Evolutionary conservation across 2,888 invertebrate genomes (phyloP).

Genomic region (Odontomyia ornata): DNA sequence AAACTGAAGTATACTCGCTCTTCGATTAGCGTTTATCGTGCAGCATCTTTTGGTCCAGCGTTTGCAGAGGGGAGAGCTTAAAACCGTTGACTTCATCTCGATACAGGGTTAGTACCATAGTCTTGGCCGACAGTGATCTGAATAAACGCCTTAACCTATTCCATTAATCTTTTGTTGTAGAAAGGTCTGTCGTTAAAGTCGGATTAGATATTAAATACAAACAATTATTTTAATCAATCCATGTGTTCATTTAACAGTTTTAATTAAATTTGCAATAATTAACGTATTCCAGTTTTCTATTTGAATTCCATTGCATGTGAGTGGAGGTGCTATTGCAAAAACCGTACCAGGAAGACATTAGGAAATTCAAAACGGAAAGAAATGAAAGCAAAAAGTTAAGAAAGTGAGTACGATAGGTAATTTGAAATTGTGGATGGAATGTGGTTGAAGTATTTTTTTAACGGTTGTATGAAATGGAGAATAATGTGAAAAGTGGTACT

Average conservation of each 20-base stretch:
- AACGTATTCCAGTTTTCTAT: too few species aligned
- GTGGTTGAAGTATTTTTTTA: too few species aligned
- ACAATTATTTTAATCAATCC: too few species aligned
- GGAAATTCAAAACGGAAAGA: neutral
- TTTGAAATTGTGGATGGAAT: neutral
- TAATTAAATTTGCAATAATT: too few species aligned
- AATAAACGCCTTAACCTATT: neutral
- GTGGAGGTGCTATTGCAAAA: neutral
- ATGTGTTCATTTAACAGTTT: too few species aligned
- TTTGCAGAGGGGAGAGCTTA: conserved; percentile 39
- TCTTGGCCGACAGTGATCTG: conserved; percentile 26
- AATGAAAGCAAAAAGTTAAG: conserved; percentile 28
- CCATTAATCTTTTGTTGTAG: neutral
- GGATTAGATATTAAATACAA: too few species aligned
- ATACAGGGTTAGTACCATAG: conserved; percentile 32
- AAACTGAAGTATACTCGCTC: conserved; percentile 27
- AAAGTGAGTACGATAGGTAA: conserved; percentile 31
- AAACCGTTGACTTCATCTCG: conserved; percentile 31
- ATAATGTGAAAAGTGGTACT: too few species aligned
- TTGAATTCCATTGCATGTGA: too few species aligned
- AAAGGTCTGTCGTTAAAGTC: too few species aligned
- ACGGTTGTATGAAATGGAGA: too few species aligned
- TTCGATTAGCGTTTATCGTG: neutral
- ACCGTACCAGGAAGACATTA: neutral
- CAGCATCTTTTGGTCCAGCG: neutral